A percentile compares a stretch with the other conserved stretches of the same genome.
phyloP scores from a whole-genome alignment of 2,888 invertebrate genomes.

The Metopia argyrocephala region DNA sequence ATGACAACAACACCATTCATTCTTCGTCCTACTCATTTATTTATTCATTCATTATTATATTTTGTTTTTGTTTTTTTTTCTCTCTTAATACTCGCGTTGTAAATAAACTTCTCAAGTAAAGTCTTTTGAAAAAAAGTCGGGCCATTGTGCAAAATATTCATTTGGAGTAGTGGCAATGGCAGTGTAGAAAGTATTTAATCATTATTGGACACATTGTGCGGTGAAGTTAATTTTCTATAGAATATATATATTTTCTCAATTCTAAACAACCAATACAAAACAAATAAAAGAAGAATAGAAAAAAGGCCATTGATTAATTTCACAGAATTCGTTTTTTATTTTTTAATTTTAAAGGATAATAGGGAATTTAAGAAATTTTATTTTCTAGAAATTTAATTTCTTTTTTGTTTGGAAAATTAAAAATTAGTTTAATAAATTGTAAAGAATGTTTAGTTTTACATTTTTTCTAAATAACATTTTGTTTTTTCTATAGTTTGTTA shows the following conservation, averaged over 20 bases:
- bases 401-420: background rate
- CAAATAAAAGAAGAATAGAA: conserved; percentile 13
- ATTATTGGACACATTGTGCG: conserved; percentile 58
- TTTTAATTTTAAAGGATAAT: conserved; percentile 1
- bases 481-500: no score
- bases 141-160: no score
- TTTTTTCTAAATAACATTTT: no score
- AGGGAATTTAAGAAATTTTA: background rate
- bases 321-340: conserved; percentile 28
- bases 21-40: background rate
- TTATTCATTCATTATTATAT: conserved; percentile 1
- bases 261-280: background rate
- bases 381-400: background rate
- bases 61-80: background rate
- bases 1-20: conserved; percentile 12
- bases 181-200: conserved; percentile 47
- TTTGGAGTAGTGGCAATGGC: background rate
- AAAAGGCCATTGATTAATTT: conserved; percentile 56
- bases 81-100: conserved; percentile 35
- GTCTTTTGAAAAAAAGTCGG: no score
- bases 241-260: conserved; percentile 11
- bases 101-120: conserved; percentile 60
- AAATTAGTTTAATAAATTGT: no score
- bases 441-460: no score
- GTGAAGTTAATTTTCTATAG: conserved; percentile 60